These are phyloP conservation scores for Trematocara marginatum DNA, from an alignment of 2,113 vertebrate species.

Conservation along the genomic window DNA sequence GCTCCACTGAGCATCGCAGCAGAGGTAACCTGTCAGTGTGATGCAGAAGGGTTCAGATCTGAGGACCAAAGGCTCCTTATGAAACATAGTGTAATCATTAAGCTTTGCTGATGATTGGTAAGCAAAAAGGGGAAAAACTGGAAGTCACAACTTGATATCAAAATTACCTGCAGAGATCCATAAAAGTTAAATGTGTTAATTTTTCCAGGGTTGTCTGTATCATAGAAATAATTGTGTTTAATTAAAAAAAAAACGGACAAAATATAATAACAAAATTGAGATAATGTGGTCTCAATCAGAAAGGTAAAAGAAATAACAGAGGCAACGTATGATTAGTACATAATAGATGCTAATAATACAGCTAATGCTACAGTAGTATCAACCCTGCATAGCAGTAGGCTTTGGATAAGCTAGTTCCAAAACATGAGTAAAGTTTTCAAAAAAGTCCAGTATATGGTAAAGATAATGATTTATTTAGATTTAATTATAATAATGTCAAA, in stretches of 20 bases:
- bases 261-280: background rate
- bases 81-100: background rate
- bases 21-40: constrained; percentile 13
- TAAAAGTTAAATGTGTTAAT: background rate
- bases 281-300: background rate
- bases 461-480: background rate
- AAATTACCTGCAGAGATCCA: background rate
- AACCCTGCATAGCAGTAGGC: background rate
- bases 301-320: background rate
- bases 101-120: background rate
- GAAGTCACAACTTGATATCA: background rate
- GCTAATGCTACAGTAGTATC: background rate
- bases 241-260: background rate
- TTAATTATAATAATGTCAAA: background rate
- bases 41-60: background rate
- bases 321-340: background rate
- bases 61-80: background rate
- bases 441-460: background rate
- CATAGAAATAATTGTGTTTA: background rate
- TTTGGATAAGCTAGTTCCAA: background rate
- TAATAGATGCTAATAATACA: background rate
- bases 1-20: constrained; percentile 30
- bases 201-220: background rate
- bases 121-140: background rate
- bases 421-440: background rate